These are phyloP conservation scores for Diadegma fenestrale DNA, from an alignment of 2,888 invertebrate species.

Conservation along the genomic window DNA sequence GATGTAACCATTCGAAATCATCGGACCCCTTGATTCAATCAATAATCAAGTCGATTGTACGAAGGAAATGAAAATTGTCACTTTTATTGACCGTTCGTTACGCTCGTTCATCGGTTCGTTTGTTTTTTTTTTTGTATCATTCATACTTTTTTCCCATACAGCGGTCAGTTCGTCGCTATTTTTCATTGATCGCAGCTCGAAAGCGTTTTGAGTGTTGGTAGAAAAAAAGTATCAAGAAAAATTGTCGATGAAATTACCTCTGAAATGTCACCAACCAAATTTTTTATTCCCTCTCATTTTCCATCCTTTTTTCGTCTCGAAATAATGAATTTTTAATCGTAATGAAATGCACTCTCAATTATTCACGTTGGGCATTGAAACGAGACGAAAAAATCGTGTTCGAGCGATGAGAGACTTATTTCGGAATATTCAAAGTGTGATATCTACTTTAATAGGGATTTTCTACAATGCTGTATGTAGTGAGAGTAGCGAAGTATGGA, in stretches of 20 bases:
- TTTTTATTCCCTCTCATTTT: too few relatives aligned
- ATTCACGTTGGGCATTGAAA: not conserved
- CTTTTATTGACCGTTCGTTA: conserved; percentile 19
- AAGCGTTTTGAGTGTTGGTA: not conserved
- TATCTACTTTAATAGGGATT: conserved; percentile 47
- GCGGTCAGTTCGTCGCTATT: not conserved
- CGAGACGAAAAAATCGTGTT: not conserved
- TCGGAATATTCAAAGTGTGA: conserved; percentile 1
- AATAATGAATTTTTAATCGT: not conserved
- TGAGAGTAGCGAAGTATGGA: conserved; percentile 42
- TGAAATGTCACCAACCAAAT: too few relatives aligned
- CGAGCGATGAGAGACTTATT: not conserved
- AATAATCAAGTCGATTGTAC: conserved; percentile 13
- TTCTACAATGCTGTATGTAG: conserved; percentile 11
- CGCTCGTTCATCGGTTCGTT: not conserved
- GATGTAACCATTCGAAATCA: conserved; percentile 18
- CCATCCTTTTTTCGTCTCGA: not conserved
- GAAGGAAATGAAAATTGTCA: conserved; percentile 8
- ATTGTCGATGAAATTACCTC: too few relatives aligned
- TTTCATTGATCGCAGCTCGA: not conserved
- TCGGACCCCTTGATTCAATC: conserved; percentile 5
- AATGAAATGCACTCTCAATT: not conserved
- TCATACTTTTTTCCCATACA: not conserved
- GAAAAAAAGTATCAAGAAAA: not conserved
- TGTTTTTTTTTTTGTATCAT: not conserved